Base-by-base conservation (phyloP, 1,140 invertebrate species). In the Argopecten irradians region DNA sequence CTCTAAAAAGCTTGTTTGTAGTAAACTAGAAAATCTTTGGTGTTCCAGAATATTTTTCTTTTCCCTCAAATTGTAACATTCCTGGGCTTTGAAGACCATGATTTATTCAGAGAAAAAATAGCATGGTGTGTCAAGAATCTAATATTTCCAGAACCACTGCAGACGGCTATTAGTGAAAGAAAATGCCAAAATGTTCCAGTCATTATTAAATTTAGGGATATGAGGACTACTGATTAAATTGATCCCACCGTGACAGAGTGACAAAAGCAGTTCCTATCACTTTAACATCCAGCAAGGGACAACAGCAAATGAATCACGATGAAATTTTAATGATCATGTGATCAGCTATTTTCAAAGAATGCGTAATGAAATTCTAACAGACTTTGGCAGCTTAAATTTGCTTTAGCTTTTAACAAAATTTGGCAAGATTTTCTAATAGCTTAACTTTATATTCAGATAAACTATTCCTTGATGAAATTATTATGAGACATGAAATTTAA, bases 201-300 rank as follows among this genome's bases (percentile, higher is more conserved):
- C 55, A n/a, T 71, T 71, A 71, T 71, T n/a, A 71, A 71, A 5
- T 71, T 71, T 3, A 71, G 22, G n/a, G 55, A 3, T 2, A n/a
- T 28, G 22, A n/a, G 28, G 55, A 71, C n/a, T 71, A 71, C 55
- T 71, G 55, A 71, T 71, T 71, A 71, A 71, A 71, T 28, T 71
- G 55, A 22, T 3, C 55, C n/a, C 55, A 71, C 55, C n/a, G 28
- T 28, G 5, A 28, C 55, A 3, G 22, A 16, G 55, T 71, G 55
- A 71, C 55, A n/a, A 71, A n/a, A 71, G n/a, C 22, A n/a, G n/a
- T 71, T 28, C n/a, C 55, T 71, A 71, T 71, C 55, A 71, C n/a
- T n/a, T 0, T 3, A n/a, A 71, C 22, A 71, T 28, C 28, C 55
- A 71, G 22, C 55, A 71, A 5, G 55, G 55, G 22, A 71, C n/a